phyloP scores from a whole-genome alignment of 1,140 invertebrate species.

The Euwallacea fornicatus region DNA sequence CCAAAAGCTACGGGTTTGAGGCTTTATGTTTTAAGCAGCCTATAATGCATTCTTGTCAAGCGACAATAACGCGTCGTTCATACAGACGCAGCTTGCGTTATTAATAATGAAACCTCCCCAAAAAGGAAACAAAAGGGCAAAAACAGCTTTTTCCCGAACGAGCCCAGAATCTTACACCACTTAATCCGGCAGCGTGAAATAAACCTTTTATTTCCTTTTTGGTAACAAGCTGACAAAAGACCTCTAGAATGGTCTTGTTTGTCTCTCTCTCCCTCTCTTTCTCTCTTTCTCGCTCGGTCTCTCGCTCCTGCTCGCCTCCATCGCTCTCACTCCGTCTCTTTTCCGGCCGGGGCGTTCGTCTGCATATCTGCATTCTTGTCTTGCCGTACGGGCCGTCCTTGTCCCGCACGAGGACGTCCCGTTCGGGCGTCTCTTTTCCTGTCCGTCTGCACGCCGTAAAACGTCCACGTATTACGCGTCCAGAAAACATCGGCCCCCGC shows the following conservation, averaged over 20 bases:
- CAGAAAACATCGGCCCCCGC: conserved; percentile 27
- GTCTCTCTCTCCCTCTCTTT: background rate
- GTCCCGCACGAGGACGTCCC: background rate
- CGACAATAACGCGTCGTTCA: too few relatives aligned
- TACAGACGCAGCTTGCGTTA: too few relatives aligned
- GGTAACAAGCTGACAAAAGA: conserved; percentile 26
- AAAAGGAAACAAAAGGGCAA: conserved; percentile 1
- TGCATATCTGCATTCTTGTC: conserved; percentile 25
- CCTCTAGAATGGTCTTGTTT: conserved; percentile 1
- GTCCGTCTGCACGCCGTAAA: background rate
- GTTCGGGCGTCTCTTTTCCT: conserved; percentile 5
- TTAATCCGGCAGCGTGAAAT: conserved; percentile 25
- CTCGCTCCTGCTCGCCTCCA: background rate
- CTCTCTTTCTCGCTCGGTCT: background rate
- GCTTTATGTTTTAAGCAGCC: too few relatives aligned
- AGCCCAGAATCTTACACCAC: conserved; percentile 24
- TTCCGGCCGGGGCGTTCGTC: conserved; percentile 8
- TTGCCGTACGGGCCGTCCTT: conserved; percentile 12
- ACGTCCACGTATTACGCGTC: conserved; percentile 23
- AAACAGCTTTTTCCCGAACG: background rate
- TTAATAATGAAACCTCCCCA: background rate
- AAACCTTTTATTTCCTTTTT: conserved; percentile 31
- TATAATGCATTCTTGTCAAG: too few relatives aligned
- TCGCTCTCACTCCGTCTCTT: conserved; percentile 7
- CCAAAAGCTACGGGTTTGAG: too few relatives aligned